A percentile compares a stretch with the other conserved stretches of the same genome.
These are phyloP conservation scores for Lumbricus terrestris DNA, from an alignment of 2,888 invertebrate species.

Conservation along the genomic window DNA sequence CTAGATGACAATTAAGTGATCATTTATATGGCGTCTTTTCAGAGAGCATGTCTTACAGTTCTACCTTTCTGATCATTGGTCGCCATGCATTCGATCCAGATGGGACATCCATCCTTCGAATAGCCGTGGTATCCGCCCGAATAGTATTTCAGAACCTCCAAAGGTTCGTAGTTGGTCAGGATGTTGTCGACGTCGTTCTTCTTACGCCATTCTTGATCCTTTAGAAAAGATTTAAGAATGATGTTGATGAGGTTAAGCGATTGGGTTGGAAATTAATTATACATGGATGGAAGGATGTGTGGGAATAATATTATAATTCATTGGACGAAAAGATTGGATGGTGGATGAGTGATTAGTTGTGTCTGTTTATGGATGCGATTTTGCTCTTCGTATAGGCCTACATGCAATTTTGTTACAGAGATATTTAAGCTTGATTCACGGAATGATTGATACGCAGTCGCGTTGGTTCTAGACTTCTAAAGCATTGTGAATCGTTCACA, in stretches of 20 bases:
- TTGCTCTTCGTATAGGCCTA: not conserved
- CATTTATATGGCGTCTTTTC: too few species aligned
- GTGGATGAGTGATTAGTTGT: not conserved
- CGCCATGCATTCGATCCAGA: conserved; percentile 78
- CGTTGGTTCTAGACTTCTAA: not conserved
- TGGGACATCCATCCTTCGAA: conserved; percentile 78
- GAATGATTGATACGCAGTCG: not conserved
- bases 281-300: not conserved
- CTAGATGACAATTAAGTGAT: too few species aligned
- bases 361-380: not conserved
- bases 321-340: too few species aligned
- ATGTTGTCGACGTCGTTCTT: conserved; percentile 52
- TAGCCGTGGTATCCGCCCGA: conserved; percentile 78
- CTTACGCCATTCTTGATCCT: conserved; percentile 51
- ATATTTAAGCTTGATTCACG: not conserved
- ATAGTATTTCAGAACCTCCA: conserved; percentile 68
- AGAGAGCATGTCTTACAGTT: not conserved
- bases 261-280: too few species aligned
- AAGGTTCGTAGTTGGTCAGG: conserved; percentile 46
- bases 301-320: too few species aligned
- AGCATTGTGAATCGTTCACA: not conserved
- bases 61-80: conserved; percentile 70
- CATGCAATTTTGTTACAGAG: not conserved
- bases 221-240: not conserved
- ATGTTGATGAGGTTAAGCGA: not conserved